phyloP scores from a whole-genome alignment of 1,140 invertebrate species.

The Lycorma delicatula region DNA sequence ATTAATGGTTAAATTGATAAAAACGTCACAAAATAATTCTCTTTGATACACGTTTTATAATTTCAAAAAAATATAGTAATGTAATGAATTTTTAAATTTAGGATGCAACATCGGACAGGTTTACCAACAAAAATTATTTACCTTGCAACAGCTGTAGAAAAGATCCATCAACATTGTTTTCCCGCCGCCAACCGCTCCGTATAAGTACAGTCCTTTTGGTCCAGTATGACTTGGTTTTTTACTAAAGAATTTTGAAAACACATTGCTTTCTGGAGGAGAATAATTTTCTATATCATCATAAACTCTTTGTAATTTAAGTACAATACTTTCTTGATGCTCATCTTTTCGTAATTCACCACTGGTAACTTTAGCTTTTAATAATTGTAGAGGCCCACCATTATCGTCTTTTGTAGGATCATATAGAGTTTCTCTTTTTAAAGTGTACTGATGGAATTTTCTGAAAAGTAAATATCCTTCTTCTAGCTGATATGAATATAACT shows the following conservation, averaged over 20 bases:
- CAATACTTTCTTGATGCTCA: slow-evolving; percentile 58
- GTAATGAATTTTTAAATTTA: too few relatives aligned
- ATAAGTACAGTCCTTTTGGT: slow-evolving; percentile 72
- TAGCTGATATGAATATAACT: too few relatives aligned
- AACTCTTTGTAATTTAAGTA: slow-evolving; percentile 56
- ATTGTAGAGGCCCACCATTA: not conserved
- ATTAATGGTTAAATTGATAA: too few relatives aligned
- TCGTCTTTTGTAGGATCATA: not conserved
- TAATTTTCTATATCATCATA: slow-evolving; percentile 56
- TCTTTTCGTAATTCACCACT: slow-evolving; percentile 55
- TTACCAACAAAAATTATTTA: too few relatives aligned
- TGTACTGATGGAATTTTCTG: too few relatives aligned
- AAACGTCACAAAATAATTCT: too few relatives aligned
- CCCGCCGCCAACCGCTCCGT: slow-evolving; percentile 83
- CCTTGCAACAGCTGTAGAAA: slow-evolving; percentile 74
- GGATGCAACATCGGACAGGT: too few relatives aligned
- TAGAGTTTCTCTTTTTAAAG: too few relatives aligned
- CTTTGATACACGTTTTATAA: too few relatives aligned
- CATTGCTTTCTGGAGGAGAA: slow-evolving; percentile 39
- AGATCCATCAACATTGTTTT: slow-evolving; percentile 99
- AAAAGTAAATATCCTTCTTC: too few relatives aligned
- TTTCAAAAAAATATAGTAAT: too few relatives aligned
- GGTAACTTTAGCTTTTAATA: slow-evolving; percentile 47
- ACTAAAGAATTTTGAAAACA: slow-evolving; percentile 40
- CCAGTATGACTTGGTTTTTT: slow-evolving; percentile 40